phyloP scores from a whole-genome alignment of 2,888 invertebrate species.

The Laothoe populi region DNA sequence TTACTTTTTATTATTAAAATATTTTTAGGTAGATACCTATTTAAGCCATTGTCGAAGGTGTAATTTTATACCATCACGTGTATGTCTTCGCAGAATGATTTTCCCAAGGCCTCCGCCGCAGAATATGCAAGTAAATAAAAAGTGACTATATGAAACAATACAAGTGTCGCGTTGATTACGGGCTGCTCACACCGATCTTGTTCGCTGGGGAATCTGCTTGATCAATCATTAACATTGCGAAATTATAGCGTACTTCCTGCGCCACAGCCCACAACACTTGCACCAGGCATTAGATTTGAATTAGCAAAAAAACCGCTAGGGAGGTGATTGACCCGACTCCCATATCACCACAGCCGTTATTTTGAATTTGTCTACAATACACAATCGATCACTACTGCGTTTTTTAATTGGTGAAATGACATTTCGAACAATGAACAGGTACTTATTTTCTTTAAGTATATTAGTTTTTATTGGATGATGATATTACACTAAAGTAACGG shows the following conservation, averaged over 20 bases:
- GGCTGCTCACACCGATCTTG: constrained; percentile 38
- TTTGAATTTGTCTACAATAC: constrained; percentile 39
- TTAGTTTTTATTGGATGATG: too few species aligned
- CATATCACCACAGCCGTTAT: constrained; percentile 37
- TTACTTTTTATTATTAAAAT: not conserved
- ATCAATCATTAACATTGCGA: constrained; percentile 63
- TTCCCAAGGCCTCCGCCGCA: constrained; percentile 38
- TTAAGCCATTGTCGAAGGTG: not conserved
- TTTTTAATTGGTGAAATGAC: not conserved
- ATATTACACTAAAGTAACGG: constrained; percentile 1
- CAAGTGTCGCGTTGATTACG: constrained; percentile 53
- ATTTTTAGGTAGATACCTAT: not conserved
- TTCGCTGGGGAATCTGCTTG: constrained; percentile 58
- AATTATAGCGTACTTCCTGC: constrained; percentile 71
- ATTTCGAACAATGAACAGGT: constrained; percentile 4
- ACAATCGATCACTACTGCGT: constrained; percentile 32
- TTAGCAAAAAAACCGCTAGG: constrained; percentile 52
- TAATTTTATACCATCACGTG: constrained; percentile 25
- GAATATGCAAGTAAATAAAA: constrained; percentile 40
- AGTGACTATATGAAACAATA: constrained; percentile 55
- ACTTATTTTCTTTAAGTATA: too few species aligned
- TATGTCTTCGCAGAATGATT: constrained; percentile 27
- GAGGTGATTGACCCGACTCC: constrained; percentile 49
- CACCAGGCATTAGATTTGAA: constrained; percentile 47
- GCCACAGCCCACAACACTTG: constrained; percentile 36